Conservation (phyloP, 2,113 vertebrate genomes). For the Aegotheles bennettii region DNA sequence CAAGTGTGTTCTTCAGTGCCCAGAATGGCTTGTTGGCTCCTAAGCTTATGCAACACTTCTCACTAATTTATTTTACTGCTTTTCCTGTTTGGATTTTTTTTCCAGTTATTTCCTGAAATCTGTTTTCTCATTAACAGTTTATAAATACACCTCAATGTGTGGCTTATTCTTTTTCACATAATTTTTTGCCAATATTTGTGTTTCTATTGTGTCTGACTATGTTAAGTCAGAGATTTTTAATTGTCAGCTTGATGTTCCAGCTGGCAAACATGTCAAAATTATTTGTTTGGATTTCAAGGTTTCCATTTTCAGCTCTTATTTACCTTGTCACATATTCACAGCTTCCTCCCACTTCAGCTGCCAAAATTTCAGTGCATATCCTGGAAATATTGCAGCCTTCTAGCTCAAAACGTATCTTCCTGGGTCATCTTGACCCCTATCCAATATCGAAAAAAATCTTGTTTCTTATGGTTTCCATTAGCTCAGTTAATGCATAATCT, state of each 20-base stretch:
- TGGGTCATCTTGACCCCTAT: not conserved
- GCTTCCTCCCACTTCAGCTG: not conserved
- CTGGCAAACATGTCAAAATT: not conserved
- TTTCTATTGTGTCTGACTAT: slow-evolving; percentile 25
- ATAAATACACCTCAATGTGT: not conserved
- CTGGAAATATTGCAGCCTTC: not conserved
- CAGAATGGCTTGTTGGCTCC: not conserved
- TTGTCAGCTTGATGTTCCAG: slow-evolving; percentile 9
- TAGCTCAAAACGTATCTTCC: not conserved
- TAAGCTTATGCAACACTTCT: not conserved
- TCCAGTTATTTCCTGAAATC: not conserved
- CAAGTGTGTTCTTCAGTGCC: not conserved
- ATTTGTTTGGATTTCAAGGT: not conserved
- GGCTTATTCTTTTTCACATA: not conserved
- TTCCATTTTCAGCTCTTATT: slow-evolving; percentile 24
- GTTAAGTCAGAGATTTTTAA: slow-evolving; percentile 3
- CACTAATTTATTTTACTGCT: not conserved
- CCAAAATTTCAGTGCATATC: not conserved
- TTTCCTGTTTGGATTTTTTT: not conserved
- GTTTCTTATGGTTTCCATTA: not conserved
- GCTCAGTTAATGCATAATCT: not conserved
- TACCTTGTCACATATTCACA: not conserved
- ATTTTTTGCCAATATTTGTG: slow-evolving; percentile 5
- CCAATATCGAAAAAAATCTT: not conserved
- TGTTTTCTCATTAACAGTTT: not conserved